phyloP scores from a whole-genome alignment of 1,140 invertebrate genomes.

The Lucilia sericata region DNA sequence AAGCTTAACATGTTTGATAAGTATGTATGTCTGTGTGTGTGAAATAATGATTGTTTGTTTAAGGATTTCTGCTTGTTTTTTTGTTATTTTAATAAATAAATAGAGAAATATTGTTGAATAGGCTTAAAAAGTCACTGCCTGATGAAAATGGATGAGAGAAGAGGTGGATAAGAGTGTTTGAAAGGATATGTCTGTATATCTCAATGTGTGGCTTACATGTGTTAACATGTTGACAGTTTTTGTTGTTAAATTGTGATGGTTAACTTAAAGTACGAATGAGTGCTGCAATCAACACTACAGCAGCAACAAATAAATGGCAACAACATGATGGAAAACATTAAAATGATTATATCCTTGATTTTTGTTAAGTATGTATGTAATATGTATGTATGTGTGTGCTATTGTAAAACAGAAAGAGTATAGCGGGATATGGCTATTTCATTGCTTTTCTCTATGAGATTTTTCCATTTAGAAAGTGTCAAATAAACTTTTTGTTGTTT shows the following conservation, averaged over 20 bases:
- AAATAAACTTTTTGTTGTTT: background rate
- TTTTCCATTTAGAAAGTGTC: conserved; percentile 16
- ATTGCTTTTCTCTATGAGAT: background rate
- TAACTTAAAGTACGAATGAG: background rate
- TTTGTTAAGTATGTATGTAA: too few species aligned
- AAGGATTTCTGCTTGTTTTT: too few species aligned
- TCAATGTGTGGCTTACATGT: background rate
- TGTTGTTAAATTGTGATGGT: conserved; percentile 1
- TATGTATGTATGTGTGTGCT: background rate
- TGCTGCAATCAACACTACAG: background rate
- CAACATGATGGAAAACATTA: background rate
- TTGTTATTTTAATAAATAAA: too few species aligned
- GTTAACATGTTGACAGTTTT: conserved; percentile 16
- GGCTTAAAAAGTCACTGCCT: conserved; percentile 20
- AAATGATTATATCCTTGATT: background rate
- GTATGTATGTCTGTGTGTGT: too few species aligned
- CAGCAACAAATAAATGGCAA: background rate
- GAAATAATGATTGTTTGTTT: too few species aligned
- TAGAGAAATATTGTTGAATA: background rate
- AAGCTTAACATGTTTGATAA: too few species aligned
- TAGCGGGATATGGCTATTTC: background rate
- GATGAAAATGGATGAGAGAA: background rate
- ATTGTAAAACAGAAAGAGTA: background rate
- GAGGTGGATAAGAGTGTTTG: background rate
- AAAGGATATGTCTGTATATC: background rate